Evolutionary conservation across 2,113 vertebrate genomes (phyloP).

Genomic region (Oreochromis tanganicae): DNA sequence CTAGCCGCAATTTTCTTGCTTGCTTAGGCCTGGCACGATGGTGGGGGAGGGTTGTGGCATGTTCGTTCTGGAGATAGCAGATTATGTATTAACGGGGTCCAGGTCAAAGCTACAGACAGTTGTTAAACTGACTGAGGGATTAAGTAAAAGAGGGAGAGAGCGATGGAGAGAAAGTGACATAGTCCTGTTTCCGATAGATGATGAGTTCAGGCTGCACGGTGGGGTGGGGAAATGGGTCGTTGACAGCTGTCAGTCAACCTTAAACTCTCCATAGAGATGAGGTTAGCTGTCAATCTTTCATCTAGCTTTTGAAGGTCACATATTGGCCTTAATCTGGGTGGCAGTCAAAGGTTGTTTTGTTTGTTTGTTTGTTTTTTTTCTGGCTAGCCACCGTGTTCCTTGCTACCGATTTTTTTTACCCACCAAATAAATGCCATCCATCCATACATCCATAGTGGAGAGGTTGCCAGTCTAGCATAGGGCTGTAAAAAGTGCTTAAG

Average conservation of each 20-base stretch:
- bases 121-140: slow-evolving; percentile 49
- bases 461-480: not conserved
- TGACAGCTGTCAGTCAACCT: slow-evolving; percentile 47
- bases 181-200: not conserved
- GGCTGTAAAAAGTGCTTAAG: not conserved
- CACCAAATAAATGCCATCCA: not conserved
- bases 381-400: not conserved
- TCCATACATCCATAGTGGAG: not conserved
- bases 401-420: not conserved
- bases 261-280: slow-evolving; percentile 3
- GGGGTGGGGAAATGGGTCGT: slow-evolving; percentile 3
- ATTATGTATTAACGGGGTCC: slow-evolving; percentile 52
- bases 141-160: not conserved
- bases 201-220: not conserved
- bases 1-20: slow-evolving; percentile 5
- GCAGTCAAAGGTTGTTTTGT: slow-evolving; percentile 10
- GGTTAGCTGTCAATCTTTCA: not conserved
- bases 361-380: not conserved
- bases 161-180: not conserved
- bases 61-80: slow-evolving; percentile 51
- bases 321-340: slow-evolving; percentile 37
- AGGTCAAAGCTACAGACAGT: slow-evolving; percentile 41
- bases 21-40: not conserved
- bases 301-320: slow-evolving; percentile 5
- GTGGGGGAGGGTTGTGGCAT: slow-evolving; percentile 1